Percentiles rank a stretch among this genome's conserved stretches.
Conservation (phyloP, 2,797 vertebrate species). For the Enteromius treurensis region DNA sequence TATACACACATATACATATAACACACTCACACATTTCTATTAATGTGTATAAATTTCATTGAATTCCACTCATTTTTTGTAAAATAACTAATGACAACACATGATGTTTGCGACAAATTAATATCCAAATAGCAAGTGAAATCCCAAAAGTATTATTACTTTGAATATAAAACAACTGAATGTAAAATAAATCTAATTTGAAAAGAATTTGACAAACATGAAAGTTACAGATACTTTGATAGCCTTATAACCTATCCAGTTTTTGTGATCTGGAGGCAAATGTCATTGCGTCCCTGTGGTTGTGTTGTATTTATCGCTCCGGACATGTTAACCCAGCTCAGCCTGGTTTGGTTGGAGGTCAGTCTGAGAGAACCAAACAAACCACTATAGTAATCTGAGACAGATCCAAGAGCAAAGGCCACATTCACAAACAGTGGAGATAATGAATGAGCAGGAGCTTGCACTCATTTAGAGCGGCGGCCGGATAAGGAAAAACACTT, state of each 20-base stretch:
- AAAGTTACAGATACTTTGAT: not conserved
- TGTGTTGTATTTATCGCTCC: not conserved
- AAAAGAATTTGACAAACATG: not conserved
- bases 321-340: not conserved
- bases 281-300: not conserved
- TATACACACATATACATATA: too few species aligned
- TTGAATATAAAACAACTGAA: not conserved
- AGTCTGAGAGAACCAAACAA: conserved; percentile 17
- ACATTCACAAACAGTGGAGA: not conserved
- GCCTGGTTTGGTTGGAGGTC: not conserved
- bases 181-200: not conserved
- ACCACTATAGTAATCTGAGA: not conserved
- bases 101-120: not conserved
- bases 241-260: not conserved
- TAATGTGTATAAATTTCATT: not conserved
- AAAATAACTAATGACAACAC: not conserved
- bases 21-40: not conserved
- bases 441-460: conserved; percentile 41
- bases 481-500: conserved; percentile 53
- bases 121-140: not conserved
- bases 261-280: not conserved
- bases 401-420: conserved; percentile 23
- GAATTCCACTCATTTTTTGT: not conserved
- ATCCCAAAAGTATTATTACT: not conserved
- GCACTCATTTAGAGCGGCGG: conserved; percentile 28